Base-by-base conservation (phyloP, 2,113 vertebrate genomes). In the Orthonyx spaldingii region DNA sequence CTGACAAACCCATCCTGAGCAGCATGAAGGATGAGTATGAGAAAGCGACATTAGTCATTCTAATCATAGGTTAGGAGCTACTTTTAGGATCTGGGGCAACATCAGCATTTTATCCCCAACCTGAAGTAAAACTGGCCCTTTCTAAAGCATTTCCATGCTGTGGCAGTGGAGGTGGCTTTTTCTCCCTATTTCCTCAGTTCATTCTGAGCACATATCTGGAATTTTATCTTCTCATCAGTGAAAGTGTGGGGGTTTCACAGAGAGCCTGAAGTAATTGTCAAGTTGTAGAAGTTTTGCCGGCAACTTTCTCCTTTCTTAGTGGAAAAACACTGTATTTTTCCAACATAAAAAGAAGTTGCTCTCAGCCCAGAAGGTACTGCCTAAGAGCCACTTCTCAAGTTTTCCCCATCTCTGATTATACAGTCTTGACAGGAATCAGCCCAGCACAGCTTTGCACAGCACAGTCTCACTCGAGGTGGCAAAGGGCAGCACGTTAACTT, bases 401-500 rank as follows among this genome's bases (percentile, higher is more conserved):
- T 95, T 87, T 93, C 55, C 77, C 64, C 59, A 15, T 85, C 66
- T 64, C 84, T 96, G 81, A 93, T 96, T 94, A 91, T 53, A 72
- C 21, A 72, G 33, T 46, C 57, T 79, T 78, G 93, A 57, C 81
- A 60, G 71, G 57, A 95, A 89, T 78, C 80, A 77, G 55, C 61
- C 35, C 82, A 77, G 89, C 59, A 44, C 24, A 49, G 64, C 24
- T 93, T 93, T 91, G 78, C 46, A 8, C 61, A 70, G 71, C 81
- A 60, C n/a, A 82, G 49, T n/a, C 41, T 71, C 13, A 2, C 77
- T 66, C 23, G 52, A 56, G 55, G 83, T 91, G 90, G 50, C 93
- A 94, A 94, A 96, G 87, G 93, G 83, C 94, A 89, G 61, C 69
- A 16, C 81, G 75, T 95, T 90, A 88, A 49, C 89, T 92, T 21